Evolutionary conservation across 1,140 invertebrate species (phyloP), one percentile per base, ranked within the genome.

Genomic region (Meloidogyne chitwoodi): DNA sequence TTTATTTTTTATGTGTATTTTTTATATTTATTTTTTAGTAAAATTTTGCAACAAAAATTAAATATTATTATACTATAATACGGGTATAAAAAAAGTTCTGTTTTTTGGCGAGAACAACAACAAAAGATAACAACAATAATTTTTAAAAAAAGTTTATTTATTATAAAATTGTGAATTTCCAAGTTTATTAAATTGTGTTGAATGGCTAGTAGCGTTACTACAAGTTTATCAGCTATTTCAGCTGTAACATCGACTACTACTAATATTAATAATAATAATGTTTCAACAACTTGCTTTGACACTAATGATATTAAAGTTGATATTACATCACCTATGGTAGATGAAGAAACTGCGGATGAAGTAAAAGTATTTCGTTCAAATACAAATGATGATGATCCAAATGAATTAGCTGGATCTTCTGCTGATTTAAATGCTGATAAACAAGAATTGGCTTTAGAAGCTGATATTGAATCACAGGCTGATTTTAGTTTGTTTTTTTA

Each of bases 311-410:
- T n/a, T 56, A 56, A 56, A 56, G 48, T 22, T 67, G 6, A n/a
- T 24, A 34, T 41, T 31, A n/a, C 5, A 0, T 31, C 48, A 31
- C 56, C 29, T 24, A 61, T 27, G 41, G 16, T 61, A 38, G 71
- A 64, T 38, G 71, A 73, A 31, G 71, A 73, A n/a, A 64, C 26
- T 22, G 56, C 71, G n/a, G 71, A 73, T 64, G 71, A 73, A 63
- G 71, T 73, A 34, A 73, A 73, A 73, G 71, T 73, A 64, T 73
- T 73, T 22, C 71, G 71, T 26, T 61, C 71, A 14, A 73, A 31
- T 63, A 29, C 38, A 27, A 11, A 44, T 22, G 71, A 73, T 14
- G 71, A 73, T 31, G 71, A 73, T 38, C 44, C 71, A 26, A 73
- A 24, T 1, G 71, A 73, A n/a, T 22, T 72, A 4, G 70, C 70